These are phyloP conservation scores for Gymnobelideus leadbeateri DNA, from an alignment of 2,113 vertebrate genomes.

Conservation along the genomic window DNA sequence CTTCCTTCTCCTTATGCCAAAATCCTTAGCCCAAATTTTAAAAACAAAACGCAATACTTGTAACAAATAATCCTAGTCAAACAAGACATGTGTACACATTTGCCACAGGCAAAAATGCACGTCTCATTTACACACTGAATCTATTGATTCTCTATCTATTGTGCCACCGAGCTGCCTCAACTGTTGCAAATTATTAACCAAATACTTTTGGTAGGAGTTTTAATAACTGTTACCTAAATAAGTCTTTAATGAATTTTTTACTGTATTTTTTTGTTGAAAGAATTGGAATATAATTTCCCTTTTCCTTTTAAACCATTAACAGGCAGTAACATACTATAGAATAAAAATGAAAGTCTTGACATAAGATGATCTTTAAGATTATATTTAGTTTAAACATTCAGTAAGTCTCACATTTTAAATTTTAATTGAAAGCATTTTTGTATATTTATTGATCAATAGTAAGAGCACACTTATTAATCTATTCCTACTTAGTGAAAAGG, in stretches of 20 bases:
- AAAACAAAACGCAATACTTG: not conserved
- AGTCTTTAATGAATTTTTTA: not conserved
- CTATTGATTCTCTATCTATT: not conserved
- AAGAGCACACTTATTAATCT: not conserved
- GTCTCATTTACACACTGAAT: not conserved
- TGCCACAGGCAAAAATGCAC: not conserved
- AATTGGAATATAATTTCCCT: not conserved
- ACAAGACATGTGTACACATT: not conserved
- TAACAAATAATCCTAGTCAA: not conserved
- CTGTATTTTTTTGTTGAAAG: not conserved
- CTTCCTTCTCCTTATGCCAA: not conserved
- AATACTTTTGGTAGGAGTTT: not conserved
- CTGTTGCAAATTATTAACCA: not conserved
- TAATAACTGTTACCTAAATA: not conserved
- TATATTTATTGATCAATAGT: not conserved
- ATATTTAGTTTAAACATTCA: not conserved
- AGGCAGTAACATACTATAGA: not conserved
- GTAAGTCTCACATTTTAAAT: not conserved
- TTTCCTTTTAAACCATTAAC: not conserved
- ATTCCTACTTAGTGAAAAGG: not conserved
- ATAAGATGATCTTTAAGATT: not conserved
- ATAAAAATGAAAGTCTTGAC: not conserved
- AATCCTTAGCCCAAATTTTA: not conserved
- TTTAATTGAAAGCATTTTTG: not conserved
- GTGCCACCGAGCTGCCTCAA: not conserved